Evolutionary conservation across 2,888 invertebrate genomes (phyloP), one percentile per base, ranked within the genome.

Genomic region (Phaonia tiefii): DNA sequence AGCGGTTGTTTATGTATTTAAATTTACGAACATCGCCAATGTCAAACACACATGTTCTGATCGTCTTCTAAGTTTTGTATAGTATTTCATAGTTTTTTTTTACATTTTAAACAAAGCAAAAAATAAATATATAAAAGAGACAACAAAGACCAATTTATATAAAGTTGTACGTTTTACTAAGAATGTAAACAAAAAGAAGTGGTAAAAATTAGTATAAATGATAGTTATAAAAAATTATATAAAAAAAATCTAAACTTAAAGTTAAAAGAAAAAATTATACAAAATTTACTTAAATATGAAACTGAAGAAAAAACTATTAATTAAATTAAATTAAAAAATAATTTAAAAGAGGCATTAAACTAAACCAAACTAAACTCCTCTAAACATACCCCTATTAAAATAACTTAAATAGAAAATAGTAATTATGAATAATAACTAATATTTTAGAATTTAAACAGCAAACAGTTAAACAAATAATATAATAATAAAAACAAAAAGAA

Each of bases 121-220:
- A 66, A 67, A 49, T 26, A 13, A 26, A 22, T 39, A 67, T 65
- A 46, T 72, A 17, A 22, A 77, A 71, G 60, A 66, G 58, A 78
- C 80, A 84, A 79, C 82, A 83, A 79, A 81, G 84, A 84, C 79
- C 81, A 83, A 84, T 83, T 84, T 84, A 83, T 83, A 83, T 80
- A 76, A 74, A 83, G 72, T 79, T 81, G 80, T 83, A 84, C 79
- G 56, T 80, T 83, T 81, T 80, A 83, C 75, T 56, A 71, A 71
- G 51, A 58, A 74, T 51, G 51, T 51, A 54, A 78, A 75, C 22
- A 31, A 63, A 54, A 46, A n/a, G 22, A 63, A 63, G 2, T 60
- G n/a, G n/a, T n/a, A n/a, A n/a, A n/a, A n/a, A n/a, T n/a, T n/a
- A n/a, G n/a, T n/a, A n/a, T n/a, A n/a, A n/a, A n/a, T n/a, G n/a